These are phyloP conservation scores for Philereme transversata DNA, from an alignment of 2,888 invertebrate genomes.

Conservation along the genomic window DNA sequence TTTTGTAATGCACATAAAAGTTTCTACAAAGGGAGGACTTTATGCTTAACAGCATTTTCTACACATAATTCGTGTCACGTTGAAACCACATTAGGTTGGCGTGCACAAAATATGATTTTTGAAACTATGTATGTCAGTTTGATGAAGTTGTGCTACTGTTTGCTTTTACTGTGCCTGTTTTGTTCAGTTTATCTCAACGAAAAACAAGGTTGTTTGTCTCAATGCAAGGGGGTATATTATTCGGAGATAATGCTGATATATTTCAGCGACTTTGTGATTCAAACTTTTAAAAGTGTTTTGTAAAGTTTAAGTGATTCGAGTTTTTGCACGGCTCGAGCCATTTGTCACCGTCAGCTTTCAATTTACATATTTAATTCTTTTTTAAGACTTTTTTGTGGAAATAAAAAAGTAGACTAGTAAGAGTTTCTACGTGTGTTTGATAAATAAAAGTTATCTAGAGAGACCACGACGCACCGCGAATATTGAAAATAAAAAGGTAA, in stretches of 20 bases:
- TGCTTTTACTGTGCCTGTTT: slow-evolving; percentile 8
- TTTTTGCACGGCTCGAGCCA: slow-evolving; percentile 21
- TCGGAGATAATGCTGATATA: slow-evolving; percentile 38
- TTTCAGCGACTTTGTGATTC: slow-evolving; percentile 26
- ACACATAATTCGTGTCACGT: no score
- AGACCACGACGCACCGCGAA: no score
- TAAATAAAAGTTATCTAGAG: no score
- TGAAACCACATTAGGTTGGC: no score
- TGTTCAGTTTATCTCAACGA: slow-evolving; percentile 20
- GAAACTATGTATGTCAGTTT: no score
- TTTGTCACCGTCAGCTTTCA: slow-evolving; percentile 25
- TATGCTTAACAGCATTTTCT: no score
- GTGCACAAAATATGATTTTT: no score
- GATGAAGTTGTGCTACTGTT: slow-evolving; percentile 9
- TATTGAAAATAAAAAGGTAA: no score
- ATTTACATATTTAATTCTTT: slow-evolving; percentile 24
- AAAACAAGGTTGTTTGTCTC: slow-evolving; percentile 37
- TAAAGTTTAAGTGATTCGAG: slow-evolving; percentile 28
- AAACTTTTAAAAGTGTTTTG: slow-evolving; percentile 28
- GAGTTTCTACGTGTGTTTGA: no score
- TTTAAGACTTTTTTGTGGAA: background rate
- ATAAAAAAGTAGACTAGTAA: no score
- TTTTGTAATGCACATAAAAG: no score
- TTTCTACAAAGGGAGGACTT: no score
- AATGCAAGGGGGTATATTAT: slow-evolving; percentile 37